Conservation (phyloP, 2,113 vertebrate genomes). For the Sapajus apella region DNA sequence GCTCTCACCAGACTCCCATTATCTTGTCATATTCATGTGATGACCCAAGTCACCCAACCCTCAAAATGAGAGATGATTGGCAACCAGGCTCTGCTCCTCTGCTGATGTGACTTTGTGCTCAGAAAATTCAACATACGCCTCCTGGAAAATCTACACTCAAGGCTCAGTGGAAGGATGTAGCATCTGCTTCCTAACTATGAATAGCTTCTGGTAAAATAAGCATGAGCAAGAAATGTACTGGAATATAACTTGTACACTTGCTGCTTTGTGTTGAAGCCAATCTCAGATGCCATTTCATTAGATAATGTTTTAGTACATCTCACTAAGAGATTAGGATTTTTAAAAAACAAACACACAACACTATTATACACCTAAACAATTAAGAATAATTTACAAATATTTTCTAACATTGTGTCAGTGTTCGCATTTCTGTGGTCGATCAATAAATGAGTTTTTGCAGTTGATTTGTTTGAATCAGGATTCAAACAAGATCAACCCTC, state of each 20-base stretch:
- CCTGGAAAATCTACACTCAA: not conserved
- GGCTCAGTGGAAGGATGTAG: not conserved
- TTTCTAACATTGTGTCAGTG: not conserved
- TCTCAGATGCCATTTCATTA: not conserved
- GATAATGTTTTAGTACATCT: not conserved
- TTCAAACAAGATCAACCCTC: not conserved
- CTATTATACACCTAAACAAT: not conserved
- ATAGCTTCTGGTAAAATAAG: not conserved
- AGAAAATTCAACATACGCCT: not conserved
- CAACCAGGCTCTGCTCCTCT: not conserved
- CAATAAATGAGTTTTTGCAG: not conserved
- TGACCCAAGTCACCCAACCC: not conserved
- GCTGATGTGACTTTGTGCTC: not conserved
- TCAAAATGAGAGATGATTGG: not conserved
- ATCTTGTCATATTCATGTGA: not conserved
- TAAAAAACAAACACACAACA: not conserved
- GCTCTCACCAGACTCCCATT: not conserved
- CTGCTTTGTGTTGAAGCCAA: not conserved
- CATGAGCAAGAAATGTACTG: not conserved
- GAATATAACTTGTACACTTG: not conserved
- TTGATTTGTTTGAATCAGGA: not conserved
- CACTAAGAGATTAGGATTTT: not conserved
- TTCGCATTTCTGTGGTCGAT: not conserved
- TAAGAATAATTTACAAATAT: not conserved
- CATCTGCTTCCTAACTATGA: not conserved